Conservation (phyloP, 64 coral and sea anemone species). For the Stichodactyla mertensii region DNA sequence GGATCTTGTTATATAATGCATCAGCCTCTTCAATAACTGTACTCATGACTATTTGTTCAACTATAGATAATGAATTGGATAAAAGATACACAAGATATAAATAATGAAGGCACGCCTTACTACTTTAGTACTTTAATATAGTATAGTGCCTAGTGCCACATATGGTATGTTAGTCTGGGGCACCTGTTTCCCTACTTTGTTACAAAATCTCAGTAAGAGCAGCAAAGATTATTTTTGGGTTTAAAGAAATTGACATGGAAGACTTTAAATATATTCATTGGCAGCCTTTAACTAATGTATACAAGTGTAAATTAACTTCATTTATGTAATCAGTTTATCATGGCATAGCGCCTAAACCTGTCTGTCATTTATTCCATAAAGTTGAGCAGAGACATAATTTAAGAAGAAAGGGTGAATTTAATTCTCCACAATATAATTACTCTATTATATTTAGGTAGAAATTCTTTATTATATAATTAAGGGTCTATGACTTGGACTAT, state of each 20-base stretch:
- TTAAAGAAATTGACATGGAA: background rate
- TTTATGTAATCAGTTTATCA: constrained; percentile 13
- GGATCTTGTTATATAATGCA: constrained; percentile 11
- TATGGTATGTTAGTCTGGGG: constrained; percentile 32
- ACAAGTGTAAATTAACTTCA: constrained; percentile 35
- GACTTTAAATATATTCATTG: background rate
- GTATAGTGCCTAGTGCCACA: constrained; percentile 21
- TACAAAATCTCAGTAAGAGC: constrained; percentile 34
- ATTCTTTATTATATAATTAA: constrained; percentile 6
- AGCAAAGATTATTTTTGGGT: constrained; percentile 14
- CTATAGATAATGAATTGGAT: background rate
- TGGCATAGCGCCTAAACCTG: constrained; percentile 5
- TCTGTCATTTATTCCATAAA: constrained; percentile 22
- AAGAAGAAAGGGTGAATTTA: constrained; percentile 6
- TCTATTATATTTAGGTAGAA: constrained; percentile 33
- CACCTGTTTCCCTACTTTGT: constrained; percentile 19
- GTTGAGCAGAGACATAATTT: background rate
- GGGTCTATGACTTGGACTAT: constrained; percentile 26
- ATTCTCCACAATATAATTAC: constrained; percentile 16
- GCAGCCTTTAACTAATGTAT: constrained; percentile 16
- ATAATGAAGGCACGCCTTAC: no score
- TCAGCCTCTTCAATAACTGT: constrained; percentile 6
- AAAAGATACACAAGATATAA: background rate
- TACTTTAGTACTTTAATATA: background rate
- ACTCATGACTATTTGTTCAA: background rate